These are phyloP conservation scores for Eurytoma adleriae DNA, from an alignment of 2,888 invertebrate genomes.

Conservation along the genomic window DNA sequence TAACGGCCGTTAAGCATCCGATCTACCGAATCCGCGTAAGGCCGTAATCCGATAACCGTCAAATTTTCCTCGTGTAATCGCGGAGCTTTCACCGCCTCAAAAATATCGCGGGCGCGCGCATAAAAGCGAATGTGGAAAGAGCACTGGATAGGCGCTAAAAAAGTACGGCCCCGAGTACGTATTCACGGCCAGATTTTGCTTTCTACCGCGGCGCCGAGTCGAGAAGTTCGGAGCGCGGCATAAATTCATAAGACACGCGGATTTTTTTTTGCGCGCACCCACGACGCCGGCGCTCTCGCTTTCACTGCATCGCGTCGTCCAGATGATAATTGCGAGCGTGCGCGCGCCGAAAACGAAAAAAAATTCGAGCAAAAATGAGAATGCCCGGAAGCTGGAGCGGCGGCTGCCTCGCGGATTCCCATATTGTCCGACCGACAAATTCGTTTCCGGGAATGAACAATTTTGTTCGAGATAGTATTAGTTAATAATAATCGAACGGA, in stretches of 20 bases:
- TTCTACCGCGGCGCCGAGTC: constrained; percentile 47
- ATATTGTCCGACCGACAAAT: background rate
- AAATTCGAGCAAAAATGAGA: constrained; percentile 2
- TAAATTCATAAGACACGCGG: constrained; percentile 45
- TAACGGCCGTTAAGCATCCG: background rate
- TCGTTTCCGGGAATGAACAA: background rate
- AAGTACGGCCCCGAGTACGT: constrained; percentile 28
- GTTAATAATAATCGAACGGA: no score
- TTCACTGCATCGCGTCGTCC: constrained; percentile 41
- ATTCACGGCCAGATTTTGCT: constrained; percentile 42
- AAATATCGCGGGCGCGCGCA: constrained; percentile 26
- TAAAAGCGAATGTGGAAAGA: background rate
- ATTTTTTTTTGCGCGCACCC: constrained; percentile 22
- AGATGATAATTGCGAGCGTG: constrained; percentile 31
- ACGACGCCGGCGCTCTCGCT: constrained; percentile 22
- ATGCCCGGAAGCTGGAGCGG: background rate
- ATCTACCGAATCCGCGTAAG: background rate
- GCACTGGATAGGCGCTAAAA: background rate
- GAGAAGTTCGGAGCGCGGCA: background rate
- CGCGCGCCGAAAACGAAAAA: constrained; percentile 17
- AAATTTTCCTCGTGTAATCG: constrained; percentile 43
- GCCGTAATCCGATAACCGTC: background rate
- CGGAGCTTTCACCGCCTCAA: constrained; percentile 49
- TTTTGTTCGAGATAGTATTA: no score
- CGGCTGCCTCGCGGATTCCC: background rate